Base-by-base conservation (phyloP, 2,888 invertebrate species). In the Chrysomela aeneicollis region DNA sequence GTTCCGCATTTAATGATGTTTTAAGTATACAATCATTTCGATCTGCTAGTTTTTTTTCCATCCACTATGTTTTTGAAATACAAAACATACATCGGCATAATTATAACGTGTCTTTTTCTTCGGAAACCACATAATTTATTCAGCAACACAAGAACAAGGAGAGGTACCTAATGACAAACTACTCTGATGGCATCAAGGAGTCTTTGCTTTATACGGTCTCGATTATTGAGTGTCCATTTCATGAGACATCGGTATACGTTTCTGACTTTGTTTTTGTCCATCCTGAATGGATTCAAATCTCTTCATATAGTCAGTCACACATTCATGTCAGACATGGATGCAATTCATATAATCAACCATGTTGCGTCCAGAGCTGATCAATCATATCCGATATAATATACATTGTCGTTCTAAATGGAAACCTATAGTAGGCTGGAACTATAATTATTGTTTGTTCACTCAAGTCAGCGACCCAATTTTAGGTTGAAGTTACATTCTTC, bases 1-100 rank as follows among this genome's bases (percentile, higher is more conserved):
- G 62, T 64, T 68, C 66, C 61, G 65, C 61, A 67, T 67, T 68
- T 64, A 70, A 64, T 66, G 66, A 64, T 62, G 60, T 70, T 70
- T 64, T 64, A 66, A 61, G 62, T 65, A n/a, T n/a, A 66, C 58
- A 61, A 66, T 66, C 66, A 67, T 67, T 70, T 67, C 52, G 58
- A 50, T 46, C 19, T 58, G 52, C 35, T 47, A 59, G 52, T 59
- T 63, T 64, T 66, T 64, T 54, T 22, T 35, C 6, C 26, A 15
- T 3, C 4, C 47, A 57, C 60, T 59, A 64, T 66, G 68, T 69
- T 69, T 59, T 62, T 64, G 55, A 59, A 66, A 63, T 64, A 54
- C 63, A 60, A 58, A 62, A 35, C 61, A 60, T 51, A 57, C 55
- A 63, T 35, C 42, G 42, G 60, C 30, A 46, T 59, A 49, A 59